A percentile compares a stretch with the other conserved stretches of the same genome.
Evolutionary conservation across 2,113 vertebrate species (phyloP).

Genomic region (Hystrix cristata): DNA sequence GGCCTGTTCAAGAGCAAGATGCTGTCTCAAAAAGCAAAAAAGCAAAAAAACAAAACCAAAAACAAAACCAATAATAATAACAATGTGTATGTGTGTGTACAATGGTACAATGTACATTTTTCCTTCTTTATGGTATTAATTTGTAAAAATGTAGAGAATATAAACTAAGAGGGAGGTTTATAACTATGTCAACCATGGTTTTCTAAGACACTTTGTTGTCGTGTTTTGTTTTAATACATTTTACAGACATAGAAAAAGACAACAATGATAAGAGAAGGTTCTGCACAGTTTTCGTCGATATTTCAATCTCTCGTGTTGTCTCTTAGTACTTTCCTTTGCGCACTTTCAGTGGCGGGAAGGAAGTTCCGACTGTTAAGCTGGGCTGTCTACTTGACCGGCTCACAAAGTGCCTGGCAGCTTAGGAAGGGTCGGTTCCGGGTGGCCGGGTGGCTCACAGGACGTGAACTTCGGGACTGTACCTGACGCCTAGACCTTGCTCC

Average conservation of each 20-base stretch:
- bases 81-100: not conserved
- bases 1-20: too few species aligned
- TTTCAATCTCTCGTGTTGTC: not conserved
- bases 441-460: not conserved
- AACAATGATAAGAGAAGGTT: not conserved
- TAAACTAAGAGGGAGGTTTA: not conserved
- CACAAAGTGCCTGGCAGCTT: not conserved
- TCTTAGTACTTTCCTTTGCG: not conserved
- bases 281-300: not conserved
- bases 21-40: not conserved
- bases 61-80: too few species aligned
- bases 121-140: not conserved
- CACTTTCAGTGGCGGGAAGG: not conserved
- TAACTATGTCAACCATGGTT: not conserved
- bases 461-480: not conserved
- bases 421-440: not conserved
- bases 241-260: not conserved
- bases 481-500: not conserved
- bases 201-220: constrained; percentile 20
- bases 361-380: not conserved
- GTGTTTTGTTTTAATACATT: not conserved
- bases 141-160: not conserved
- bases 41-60: not conserved
- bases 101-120: not conserved
- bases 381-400: not conserved